Evolutionary conservation across 2,888 invertebrate species (phyloP).

Genomic region (Cepaea hortensis): DNA sequence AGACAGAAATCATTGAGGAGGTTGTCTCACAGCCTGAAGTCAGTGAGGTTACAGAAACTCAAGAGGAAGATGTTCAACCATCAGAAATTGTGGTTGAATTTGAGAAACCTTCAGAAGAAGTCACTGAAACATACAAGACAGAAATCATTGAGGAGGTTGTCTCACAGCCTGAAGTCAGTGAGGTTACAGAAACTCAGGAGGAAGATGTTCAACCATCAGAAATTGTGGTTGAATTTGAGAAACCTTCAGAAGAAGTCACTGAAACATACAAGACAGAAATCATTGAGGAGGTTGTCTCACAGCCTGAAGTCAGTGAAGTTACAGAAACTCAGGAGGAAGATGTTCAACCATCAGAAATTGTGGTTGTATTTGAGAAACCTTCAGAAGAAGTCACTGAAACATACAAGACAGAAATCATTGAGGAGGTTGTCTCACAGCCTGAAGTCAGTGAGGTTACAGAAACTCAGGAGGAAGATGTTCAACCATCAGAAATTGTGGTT

Average conservation of each 20-base stretch:
- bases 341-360: slow-evolving; percentile 49
- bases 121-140: slow-evolving; percentile 45
- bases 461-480: too few species aligned
- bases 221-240: slow-evolving; percentile 43
- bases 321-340: slow-evolving; percentile 52
- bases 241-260: slow-evolving; percentile 46
- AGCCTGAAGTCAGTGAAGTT: slow-evolving; percentile 48
- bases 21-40: slow-evolving; percentile 51
- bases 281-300: slow-evolving; percentile 42
- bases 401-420: slow-evolving; percentile 54
- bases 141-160: slow-evolving; percentile 48
- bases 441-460: slow-evolving; percentile 32
- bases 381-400: slow-evolving; percentile 38
- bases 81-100: slow-evolving; percentile 49
- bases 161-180: slow-evolving; percentile 45
- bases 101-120: slow-evolving; percentile 39
- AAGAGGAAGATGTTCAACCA: too few species aligned
- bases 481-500: slow-evolving; percentile 40
- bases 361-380: slow-evolving; percentile 46
- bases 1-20: slow-evolving; percentile 54
- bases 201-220: slow-evolving; percentile 51
- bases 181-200: slow-evolving; percentile 38
- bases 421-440: slow-evolving; percentile 51
- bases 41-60: neutral
- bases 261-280: slow-evolving; percentile 50